Percentiles rank a stretch among this genome's conserved stretches.
These are phyloP conservation scores for Aptenodytes patagonicus DNA, from an alignment of 2,113 vertebrate species.

Conservation along the genomic window DNA sequence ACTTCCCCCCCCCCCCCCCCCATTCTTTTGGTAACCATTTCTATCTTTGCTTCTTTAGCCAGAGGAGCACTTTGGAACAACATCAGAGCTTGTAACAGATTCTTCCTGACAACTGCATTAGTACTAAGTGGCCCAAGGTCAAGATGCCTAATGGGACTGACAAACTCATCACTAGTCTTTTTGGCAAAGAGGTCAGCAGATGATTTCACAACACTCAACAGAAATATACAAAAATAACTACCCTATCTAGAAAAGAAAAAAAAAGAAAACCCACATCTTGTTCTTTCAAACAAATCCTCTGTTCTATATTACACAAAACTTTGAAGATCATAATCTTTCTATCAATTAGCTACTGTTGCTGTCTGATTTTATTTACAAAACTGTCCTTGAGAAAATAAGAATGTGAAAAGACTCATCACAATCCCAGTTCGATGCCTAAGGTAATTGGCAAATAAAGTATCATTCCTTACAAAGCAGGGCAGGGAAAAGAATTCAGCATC, in stretches of 20 bases:
- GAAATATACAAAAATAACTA: neutral
- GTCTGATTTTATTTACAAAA: neutral
- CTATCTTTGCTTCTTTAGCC: neutral
- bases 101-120: constrained; percentile 26
- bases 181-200: neutral
- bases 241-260: neutral
- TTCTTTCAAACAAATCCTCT: neutral
- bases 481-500: neutral
- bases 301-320: neutral
- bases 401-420: neutral
- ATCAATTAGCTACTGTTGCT: neutral
- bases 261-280: neutral
- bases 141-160: neutral
- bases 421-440: neutral
- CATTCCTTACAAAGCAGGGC: neutral
- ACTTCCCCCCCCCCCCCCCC: neutral
- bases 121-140: constrained; percentile 1
- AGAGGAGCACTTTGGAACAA: neutral
- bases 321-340: neutral
- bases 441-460: neutral
- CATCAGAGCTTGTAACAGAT: neutral
- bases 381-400: neutral
- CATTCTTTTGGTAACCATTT: neutral
- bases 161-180: neutral
- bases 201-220: neutral